Percentiles rank a stretch among this genome's conserved stretches.
Evolutionary conservation across 2,113 vertebrate species (phyloP).

Genomic region (Charadrius vociferus): DNA sequence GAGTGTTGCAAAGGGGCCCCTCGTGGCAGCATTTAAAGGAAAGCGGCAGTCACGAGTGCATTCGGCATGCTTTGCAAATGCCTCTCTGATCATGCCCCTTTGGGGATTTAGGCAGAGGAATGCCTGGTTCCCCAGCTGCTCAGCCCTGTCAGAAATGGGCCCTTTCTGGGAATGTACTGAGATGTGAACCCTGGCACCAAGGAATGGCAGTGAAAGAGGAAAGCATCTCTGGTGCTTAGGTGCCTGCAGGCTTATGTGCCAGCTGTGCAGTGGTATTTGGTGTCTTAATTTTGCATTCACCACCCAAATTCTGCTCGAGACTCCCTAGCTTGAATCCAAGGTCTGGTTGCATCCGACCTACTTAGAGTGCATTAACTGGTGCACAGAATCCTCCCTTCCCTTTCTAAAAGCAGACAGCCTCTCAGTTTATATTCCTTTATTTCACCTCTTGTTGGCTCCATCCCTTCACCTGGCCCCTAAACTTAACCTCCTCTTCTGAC

Average conservation of each 20-base stretch:
- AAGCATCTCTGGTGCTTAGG: background rate
- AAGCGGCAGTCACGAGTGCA: background rate
- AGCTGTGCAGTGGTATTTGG: background rate
- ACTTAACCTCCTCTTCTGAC: background rate
- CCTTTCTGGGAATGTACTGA: background rate
- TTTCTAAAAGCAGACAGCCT: background rate
- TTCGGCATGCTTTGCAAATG: background rate
- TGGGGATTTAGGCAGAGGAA: background rate
- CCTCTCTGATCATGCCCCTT: background rate
- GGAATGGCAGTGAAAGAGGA: background rate
- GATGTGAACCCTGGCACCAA: background rate
- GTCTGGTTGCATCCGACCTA: rapidly evolving
- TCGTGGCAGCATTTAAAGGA: background rate
- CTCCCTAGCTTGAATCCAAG: background rate
- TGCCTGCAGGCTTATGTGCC: background rate
- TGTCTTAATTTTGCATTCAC: background rate
- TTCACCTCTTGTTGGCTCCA: background rate
- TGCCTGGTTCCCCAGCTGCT: background rate
- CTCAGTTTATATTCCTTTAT: background rate
- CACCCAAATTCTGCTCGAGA: background rate
- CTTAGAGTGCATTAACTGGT: background rate
- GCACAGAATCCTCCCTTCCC: background rate
- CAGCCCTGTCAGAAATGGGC: background rate
- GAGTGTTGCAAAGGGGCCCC: background rate
- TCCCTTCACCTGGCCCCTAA: background rate